Conservation (phyloP, 2,888 invertebrate genomes). For the Micoletzkya japonica region DNA sequence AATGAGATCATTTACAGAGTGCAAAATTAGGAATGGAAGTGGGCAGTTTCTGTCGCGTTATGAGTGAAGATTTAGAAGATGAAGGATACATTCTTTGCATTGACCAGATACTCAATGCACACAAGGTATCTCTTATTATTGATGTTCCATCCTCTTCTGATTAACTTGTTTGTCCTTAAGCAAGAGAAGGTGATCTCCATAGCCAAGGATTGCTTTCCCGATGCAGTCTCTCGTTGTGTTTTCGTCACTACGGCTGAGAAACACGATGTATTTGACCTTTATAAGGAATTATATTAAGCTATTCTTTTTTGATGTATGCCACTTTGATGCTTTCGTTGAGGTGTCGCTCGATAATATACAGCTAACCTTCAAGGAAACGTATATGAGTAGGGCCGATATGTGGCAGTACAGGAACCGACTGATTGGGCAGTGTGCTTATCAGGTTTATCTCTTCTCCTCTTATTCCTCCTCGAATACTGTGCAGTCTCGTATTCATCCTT, state of each 20-base stretch:
- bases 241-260: background rate
- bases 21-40: no score
- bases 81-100: no score
- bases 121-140: no score
- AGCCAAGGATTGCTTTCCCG: slow-evolving; percentile 3
- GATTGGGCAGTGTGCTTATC: slow-evolving; percentile 82
- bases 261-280: slow-evolving; percentile 5
- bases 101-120: no score
- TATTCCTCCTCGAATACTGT: no score
- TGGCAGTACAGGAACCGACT: slow-evolving; percentile 90
- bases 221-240: background rate
- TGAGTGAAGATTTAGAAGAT: no score
- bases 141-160: no score
- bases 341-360: slow-evolving; percentile 84
- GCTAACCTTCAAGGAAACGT: slow-evolving; percentile 94
- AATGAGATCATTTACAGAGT: no score
- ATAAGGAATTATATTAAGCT: background rate
- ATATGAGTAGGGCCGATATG: slow-evolving; percentile 97
- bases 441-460: no score
- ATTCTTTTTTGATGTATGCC: background rate
- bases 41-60: no score
- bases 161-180: no score
- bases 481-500: no score
- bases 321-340: slow-evolving; percentile 25
- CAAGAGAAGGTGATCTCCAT: slow-evolving; percentile 16